phyloP scores from a whole-genome alignment of 1,140 invertebrate species.

The Diachasmimorpha longicaudata region DNA sequence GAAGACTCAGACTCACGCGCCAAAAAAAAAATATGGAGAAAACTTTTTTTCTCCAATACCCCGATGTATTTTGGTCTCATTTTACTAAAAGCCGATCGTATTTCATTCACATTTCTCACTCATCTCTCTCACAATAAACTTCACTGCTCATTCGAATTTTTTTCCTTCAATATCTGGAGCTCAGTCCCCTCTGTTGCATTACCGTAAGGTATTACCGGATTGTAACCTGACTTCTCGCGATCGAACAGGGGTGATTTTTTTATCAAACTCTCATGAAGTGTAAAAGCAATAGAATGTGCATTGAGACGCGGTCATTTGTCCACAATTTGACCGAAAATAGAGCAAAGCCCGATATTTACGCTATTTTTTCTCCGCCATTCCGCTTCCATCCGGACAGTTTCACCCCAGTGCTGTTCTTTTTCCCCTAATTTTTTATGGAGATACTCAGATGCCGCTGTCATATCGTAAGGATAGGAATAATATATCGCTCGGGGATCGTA shows the following conservation, averaged over 20 bases:
- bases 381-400: neutral
- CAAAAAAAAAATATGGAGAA: slow-evolving; percentile 3
- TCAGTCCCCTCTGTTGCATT: neutral
- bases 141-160: slow-evolving; percentile 30
- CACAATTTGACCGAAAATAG: slow-evolving; percentile 53
- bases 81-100: slow-evolving; percentile 60
- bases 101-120: slow-evolving; percentile 57
- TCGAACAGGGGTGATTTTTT: slow-evolving; percentile 29
- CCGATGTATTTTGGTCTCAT: slow-evolving; percentile 54
- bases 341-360: slow-evolving; percentile 42
- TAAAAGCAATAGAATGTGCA: neutral
- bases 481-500: slow-evolving; percentile 43
- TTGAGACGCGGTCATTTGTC: slow-evolving; percentile 51
- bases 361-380: neutral
- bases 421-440: neutral
- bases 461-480: slow-evolving; percentile 22
- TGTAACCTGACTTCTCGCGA: slow-evolving; percentile 36
- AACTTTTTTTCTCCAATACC: slow-evolving; percentile 37
- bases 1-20: neutral
- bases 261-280: neutral
- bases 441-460: neutral
- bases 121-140: slow-evolving; percentile 47
- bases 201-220: slow-evolving; percentile 7
- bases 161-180: slow-evolving; percentile 33
- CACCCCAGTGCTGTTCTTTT: slow-evolving; percentile 16